Percentiles rank a stretch among this genome's conserved stretches.
Conservation (phyloP, 2,113 vertebrate species). For the Henicopernis longicauda region DNA sequence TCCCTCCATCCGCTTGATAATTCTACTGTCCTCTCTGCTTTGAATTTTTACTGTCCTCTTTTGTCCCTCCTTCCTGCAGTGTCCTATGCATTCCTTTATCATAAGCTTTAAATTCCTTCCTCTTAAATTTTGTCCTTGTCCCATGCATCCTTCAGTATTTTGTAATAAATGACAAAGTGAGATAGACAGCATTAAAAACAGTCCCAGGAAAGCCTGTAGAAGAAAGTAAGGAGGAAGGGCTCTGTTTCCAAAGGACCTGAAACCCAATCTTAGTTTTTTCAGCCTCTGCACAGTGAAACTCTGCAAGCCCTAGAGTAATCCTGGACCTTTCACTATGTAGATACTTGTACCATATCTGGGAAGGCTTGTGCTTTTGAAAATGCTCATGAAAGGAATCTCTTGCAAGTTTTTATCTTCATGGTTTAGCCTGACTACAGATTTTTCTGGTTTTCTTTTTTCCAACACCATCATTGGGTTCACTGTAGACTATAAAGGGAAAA, state of each 20-base stretch:
- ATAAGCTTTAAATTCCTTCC: background rate
- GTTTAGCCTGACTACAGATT: background rate
- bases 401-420: background rate
- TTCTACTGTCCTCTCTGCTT: background rate
- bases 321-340: background rate
- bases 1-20: background rate
- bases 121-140: background rate
- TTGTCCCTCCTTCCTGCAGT: background rate
- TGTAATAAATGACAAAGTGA: background rate
- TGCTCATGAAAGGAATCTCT: background rate
- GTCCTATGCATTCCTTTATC: background rate
- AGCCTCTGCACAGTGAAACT: background rate
- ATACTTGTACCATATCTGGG: background rate
- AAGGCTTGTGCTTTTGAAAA: background rate
- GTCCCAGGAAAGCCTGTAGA: background rate
- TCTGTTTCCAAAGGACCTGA: background rate
- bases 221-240: background rate
- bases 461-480: background rate
- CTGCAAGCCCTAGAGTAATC: background rate
- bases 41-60: background rate
- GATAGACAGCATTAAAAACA: background rate
- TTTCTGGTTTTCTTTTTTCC: background rate
- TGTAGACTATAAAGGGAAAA: background rate
- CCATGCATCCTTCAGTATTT: background rate
- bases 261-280: background rate